phyloP scores from a whole-genome alignment of 1,140 invertebrate genomes.

The Macrostomum lignano region DNA sequence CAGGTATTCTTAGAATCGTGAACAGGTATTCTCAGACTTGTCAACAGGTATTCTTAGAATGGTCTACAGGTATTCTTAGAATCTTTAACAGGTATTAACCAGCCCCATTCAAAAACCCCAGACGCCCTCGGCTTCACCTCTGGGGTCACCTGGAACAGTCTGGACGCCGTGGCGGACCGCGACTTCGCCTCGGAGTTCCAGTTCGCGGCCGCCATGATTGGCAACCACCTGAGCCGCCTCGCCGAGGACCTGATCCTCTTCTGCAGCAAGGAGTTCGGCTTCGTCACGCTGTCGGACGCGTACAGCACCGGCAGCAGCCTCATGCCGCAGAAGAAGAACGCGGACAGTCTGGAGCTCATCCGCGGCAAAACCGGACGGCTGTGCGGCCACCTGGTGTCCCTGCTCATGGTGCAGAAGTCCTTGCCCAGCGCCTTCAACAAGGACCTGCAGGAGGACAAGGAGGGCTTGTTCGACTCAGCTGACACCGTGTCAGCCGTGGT shows the following conservation, averaged over 20 bases:
- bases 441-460: too few species aligned
- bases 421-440: too few species aligned
- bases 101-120: too few species aligned
- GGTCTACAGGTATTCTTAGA: too few species aligned
- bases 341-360: constrained; percentile 49
- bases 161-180: constrained; percentile 37
- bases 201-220: constrained; percentile 28
- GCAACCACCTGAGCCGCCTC: constrained; percentile 39
- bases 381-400: constrained; percentile 24
- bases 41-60: too few species aligned
- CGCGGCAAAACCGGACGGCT: constrained; percentile 35
- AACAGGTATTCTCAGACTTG: too few species aligned
- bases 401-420: too few species aligned
- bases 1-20: too few species aligned
- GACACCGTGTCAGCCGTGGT: too few species aligned
- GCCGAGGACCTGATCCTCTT: constrained; percentile 53
- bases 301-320: constrained; percentile 50
- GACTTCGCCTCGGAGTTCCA: constrained; percentile 39
- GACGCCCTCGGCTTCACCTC: too few species aligned
- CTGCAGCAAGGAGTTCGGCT: constrained; percentile 44
- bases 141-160: constrained; percentile 39
- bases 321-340: constrained; percentile 60
- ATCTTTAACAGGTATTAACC: too few species aligned
- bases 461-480: too few species aligned
- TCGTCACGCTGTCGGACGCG: constrained; percentile 40